A percentile compares a stretch with the other conserved stretches of the same genome.
Evolutionary conservation across 2,888 invertebrate species (phyloP).

Genomic region (Yponomeuta sedellus): DNA sequence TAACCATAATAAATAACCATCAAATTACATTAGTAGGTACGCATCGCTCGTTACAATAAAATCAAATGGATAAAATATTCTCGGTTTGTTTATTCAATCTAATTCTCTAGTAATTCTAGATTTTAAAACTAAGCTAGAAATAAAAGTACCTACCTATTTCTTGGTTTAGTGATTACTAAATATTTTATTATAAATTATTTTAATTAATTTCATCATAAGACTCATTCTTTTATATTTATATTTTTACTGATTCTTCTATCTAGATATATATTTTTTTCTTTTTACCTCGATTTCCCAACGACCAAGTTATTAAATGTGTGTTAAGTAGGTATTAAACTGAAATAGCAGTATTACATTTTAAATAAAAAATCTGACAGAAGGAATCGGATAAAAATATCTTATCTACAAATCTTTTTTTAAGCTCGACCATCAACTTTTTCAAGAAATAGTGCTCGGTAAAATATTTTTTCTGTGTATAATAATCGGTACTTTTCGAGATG

Average conservation of each 20-base stretch:
- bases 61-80: too few species aligned
- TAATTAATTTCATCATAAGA: conserved; percentile 33
- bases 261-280: conserved; percentile 17
- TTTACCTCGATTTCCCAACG: neutral
- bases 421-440: conserved; percentile 37
- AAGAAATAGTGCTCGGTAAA: neutral
- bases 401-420: conserved; percentile 34
- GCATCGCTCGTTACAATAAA: neutral
- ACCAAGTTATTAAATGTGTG: neutral
- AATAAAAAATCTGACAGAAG: conserved; percentile 7
- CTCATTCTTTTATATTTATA: conserved; percentile 24
- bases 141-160: neutral
- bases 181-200: neutral
- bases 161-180: neutral
- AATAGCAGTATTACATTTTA: neutral
- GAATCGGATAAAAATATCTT: conserved; percentile 29
- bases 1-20: neutral
- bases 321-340: neutral
- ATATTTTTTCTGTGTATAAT: neutral
- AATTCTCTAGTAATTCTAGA: too few species aligned
- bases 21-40: neutral
- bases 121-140: too few species aligned
- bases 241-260: conserved; percentile 19
- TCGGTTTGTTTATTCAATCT: too few species aligned
- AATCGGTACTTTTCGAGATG: conserved; percentile 25